phyloP scores from a whole-genome alignment of 2,797 vertebrate genomes.

The Crax fasciolata region DNA sequence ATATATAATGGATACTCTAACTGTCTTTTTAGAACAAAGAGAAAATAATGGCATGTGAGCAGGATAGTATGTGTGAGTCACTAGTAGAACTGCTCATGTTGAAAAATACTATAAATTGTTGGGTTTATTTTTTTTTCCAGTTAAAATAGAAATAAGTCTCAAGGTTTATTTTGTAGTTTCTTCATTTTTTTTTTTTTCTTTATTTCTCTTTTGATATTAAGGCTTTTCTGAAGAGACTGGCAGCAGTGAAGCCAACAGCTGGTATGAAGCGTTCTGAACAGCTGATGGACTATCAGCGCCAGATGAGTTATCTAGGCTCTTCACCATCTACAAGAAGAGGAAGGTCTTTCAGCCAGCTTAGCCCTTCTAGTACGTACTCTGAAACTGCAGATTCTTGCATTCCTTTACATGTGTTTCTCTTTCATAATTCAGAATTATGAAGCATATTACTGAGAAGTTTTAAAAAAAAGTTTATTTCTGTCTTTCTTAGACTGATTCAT shows the following conservation, averaged over 20 bases:
- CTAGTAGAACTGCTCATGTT: not conserved
- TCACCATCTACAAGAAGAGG: conserved; percentile 65
- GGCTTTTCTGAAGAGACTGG: conserved; percentile 93
- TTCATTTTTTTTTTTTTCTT: not conserved
- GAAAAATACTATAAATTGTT: not conserved
- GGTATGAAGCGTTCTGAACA: conserved; percentile 91
- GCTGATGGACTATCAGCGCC: conserved; percentile 91
- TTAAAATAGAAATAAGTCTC: not conserved
- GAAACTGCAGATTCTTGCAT: not conserved
- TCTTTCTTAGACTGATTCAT: not conserved
- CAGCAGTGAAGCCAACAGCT: conserved; percentile 91
- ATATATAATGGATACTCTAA: not conserved
- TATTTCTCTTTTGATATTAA: conserved; percentile 67
- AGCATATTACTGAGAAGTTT: not conserved
- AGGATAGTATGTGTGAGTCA: not conserved
- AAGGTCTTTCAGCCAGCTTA: conserved; percentile 78
- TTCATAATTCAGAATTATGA: not conserved
- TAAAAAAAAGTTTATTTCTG: not conserved
- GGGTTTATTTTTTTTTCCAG: not conserved
- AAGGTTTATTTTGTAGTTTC: not conserved
- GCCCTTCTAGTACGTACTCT: conserved; percentile 77
- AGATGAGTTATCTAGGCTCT: conserved; percentile 82
- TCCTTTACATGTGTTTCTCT: not conserved
- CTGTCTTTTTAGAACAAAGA: not conserved
- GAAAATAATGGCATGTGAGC: not conserved